phyloP scores from a whole-genome alignment of 2,113 vertebrate species.

The Nesogale talazaci region DNA sequence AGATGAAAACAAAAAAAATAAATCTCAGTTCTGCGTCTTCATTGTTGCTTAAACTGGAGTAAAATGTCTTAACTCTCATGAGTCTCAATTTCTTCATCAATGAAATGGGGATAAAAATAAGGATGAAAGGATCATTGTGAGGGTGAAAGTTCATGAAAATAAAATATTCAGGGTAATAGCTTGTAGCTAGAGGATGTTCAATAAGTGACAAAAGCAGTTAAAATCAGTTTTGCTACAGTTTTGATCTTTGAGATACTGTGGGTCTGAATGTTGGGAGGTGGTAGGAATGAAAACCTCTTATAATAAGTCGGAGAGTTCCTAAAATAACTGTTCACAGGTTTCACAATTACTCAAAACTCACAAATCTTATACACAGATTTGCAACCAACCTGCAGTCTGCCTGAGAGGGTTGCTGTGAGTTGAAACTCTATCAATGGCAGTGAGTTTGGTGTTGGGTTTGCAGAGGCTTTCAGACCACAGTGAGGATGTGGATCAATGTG shows the following conservation, averaged over 20 bases:
- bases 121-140: neutral
- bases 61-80: neutral
- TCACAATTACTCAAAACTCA: neutral
- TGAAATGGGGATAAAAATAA: neutral
- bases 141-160: neutral
- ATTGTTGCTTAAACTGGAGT: neutral
- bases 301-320: neutral
- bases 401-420: too few relatives aligned
- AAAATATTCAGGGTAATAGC: neutral
- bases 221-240: neutral
- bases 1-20: rapidly evolving
- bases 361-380: neutral
- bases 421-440: neutral
- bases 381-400: neutral
- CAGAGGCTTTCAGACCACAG: neutral
- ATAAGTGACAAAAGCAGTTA: neutral
- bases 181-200: neutral
- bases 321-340: neutral
- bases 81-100: neutral
- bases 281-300: neutral
- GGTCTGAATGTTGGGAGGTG: neutral
- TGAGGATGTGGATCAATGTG: neutral
- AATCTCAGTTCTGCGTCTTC: neutral
- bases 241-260: neutral
- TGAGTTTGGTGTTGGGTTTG: neutral